Base-by-base conservation (phyloP, 2,888 invertebrate species). In the Himalopsyche japonica region DNA sequence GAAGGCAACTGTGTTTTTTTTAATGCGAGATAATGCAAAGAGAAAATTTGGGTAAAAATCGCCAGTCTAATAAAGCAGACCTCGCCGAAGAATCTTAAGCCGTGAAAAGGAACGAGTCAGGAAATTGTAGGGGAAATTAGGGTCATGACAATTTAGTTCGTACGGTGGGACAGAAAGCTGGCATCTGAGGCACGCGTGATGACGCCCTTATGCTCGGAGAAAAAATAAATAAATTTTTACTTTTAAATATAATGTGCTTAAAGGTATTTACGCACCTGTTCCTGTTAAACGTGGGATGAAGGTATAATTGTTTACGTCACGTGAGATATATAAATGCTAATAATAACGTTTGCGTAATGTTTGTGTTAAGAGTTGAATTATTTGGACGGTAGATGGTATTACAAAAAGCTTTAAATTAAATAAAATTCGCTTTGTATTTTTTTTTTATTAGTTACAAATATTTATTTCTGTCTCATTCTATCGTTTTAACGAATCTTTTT, bases 101-200 rank as follows among this genome's bases (percentile, higher is more conserved):
- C 81, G 64, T 32, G 70, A 70, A 81, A 81, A 81, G 76, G 70
- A 81, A 81, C 70, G 81, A 47, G 24, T 20, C 70, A 64, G 81
- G 81, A 81, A 81, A 81, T 81, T 81, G 81, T 81, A 76, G 70
- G 47, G 81, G 81, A 81, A 81, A 81, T 81, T 81, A 81, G 81
- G 81, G 81, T 81, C 81, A 81, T 81, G 81, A 81, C 81, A 81
- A 81, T 81, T 81, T 70, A 81, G 81, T 49, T 64, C 24, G 24
- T 70, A 76, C 47, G 80, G 80, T 20, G 57, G 48, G 80, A 48
- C 78, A 12, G 20, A 78, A 37, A 18, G 24, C 80, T 20, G n/a
- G 79, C 47, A 49, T 79, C 30, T 27, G 49, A 27, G 43, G 43
- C 43, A 43, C 79, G 48, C 34, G 32, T 79, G 70, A 79, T 32